Base-by-base conservation (phyloP, 2,888 invertebrate genomes). In the Plutella xylostella region DNA sequence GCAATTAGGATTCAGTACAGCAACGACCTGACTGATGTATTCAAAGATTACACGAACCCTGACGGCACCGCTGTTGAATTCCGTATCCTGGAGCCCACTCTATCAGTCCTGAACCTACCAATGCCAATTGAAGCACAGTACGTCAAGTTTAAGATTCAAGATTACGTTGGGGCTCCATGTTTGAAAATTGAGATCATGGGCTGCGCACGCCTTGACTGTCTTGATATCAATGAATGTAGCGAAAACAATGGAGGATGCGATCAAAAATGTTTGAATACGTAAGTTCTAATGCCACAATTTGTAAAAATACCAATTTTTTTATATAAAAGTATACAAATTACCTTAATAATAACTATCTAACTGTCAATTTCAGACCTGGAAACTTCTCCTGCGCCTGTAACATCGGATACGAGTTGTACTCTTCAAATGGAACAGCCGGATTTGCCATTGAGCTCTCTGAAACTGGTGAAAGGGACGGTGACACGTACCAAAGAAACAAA, bases 51-150 rank as follows among this genome's bases (percentile, higher is more conserved):
- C 66, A 91, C 94, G 2, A 96, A 96, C 65, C 94, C 95, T 3
- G 94, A 96, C 65, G 96, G 96, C 19, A 94, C 95, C 2, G 94
- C 95, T 9, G 95, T 96, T 0, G 96, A 96, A 68, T 97, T 97
- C 68, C 86, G 96, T 49, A 94, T 96, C 53, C 73, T 94, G 34
- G 95, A 95, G 60, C 94, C 96, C 0, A 94, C 93, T 43, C 80
- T 96, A n/a, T 96, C 96, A 0, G 93, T 96, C 22, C 74, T 96
- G 6, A 96, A 96, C 67, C 78, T 97, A 11, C 96, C 96, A 0
- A 88, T 94, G 63, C 94, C 96, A 0, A 94, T 97, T 52, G 96
- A 97, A 79, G 93, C 96, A 0, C 91, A 94, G 55, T 96, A 90
- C 58, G 83, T 96, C 2, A 90, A 92, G 60, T 94, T 96, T 68